These are phyloP conservation scores for Chelonia mydas DNA, from an alignment of 2,797 vertebrate species.

Conservation along the genomic window DNA sequence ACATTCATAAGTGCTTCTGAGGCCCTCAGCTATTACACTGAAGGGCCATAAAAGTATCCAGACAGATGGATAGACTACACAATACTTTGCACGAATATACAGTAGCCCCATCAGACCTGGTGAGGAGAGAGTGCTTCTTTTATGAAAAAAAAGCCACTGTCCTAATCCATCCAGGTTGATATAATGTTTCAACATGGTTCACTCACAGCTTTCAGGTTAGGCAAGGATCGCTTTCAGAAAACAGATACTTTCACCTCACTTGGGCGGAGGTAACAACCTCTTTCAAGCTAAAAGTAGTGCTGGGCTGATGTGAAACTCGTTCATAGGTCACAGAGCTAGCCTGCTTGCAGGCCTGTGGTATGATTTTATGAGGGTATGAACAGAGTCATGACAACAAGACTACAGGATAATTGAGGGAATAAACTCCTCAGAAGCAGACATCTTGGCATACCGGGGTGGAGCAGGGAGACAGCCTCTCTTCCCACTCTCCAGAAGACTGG, in stretches of 20 bases:
- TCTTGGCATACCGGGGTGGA: neutral
- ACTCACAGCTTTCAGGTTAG: neutral
- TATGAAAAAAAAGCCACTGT: fast-evolving
- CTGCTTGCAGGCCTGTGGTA: neutral
- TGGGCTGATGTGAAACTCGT: neutral
- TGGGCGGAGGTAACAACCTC: neutral
- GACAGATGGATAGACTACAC: neutral
- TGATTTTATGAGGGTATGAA: neutral
- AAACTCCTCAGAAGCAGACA: neutral
- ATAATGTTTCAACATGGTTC: neutral
- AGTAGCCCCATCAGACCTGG: neutral
- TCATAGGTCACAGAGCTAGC: neutral
- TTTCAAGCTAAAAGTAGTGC: neutral
- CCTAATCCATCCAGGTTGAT: neutral
- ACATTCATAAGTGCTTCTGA: fast-evolving
- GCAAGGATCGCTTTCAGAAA: neutral
- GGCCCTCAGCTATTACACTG: fast-evolving
- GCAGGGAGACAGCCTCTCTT: no score
- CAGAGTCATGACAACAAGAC: neutral
- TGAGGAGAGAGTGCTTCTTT: fast-evolving
- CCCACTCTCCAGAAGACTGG: neutral
- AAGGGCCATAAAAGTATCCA: fast-evolving
- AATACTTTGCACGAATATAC: neutral
- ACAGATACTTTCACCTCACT: neutral
- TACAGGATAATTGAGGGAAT: neutral